Evolutionary conservation across 2,113 vertebrate genomes (phyloP).

Genomic region (Galemys pyrenaicus): DNA sequence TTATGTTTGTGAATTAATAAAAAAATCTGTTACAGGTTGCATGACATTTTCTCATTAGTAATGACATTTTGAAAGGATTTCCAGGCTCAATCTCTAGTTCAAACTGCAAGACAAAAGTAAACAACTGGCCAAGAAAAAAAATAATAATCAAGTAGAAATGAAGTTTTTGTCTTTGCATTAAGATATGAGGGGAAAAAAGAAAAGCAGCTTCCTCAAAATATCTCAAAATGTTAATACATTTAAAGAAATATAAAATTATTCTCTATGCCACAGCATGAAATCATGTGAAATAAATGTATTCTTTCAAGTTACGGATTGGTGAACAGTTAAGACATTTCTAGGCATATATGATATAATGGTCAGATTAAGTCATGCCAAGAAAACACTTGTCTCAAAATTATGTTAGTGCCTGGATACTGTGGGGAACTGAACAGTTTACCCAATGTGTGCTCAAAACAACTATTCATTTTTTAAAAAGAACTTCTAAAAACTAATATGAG

Average conservation of each 20-base stretch:
- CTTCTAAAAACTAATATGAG: slow-evolving; percentile 34
- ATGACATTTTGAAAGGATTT: background rate
- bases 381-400: slow-evolving; percentile 36
- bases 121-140: background rate
- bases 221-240: slow-evolving; percentile 50
- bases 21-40: background rate
- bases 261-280: background rate
- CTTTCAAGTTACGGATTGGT: background rate
- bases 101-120: slow-evolving; percentile 35
- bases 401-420: background rate
- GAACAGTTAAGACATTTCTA: background rate
- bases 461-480: slow-evolving; percentile 2
- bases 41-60: slow-evolving; percentile 46
- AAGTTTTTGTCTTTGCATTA: slow-evolving; percentile 2
- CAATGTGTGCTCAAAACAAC: background rate
- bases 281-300: background rate
- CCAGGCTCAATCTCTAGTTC: background rate
- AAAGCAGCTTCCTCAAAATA: slow-evolving; percentile 1
- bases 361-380: slow-evolving; percentile 14
- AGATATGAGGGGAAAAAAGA: background rate
- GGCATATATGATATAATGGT: background rate
- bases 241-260: slow-evolving; percentile 38
- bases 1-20: background rate
- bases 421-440: background rate
- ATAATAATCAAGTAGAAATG: no score